phyloP scores from a whole-genome alignment of 2,113 vertebrate genomes.

The Phoenicopterus ruber region DNA sequence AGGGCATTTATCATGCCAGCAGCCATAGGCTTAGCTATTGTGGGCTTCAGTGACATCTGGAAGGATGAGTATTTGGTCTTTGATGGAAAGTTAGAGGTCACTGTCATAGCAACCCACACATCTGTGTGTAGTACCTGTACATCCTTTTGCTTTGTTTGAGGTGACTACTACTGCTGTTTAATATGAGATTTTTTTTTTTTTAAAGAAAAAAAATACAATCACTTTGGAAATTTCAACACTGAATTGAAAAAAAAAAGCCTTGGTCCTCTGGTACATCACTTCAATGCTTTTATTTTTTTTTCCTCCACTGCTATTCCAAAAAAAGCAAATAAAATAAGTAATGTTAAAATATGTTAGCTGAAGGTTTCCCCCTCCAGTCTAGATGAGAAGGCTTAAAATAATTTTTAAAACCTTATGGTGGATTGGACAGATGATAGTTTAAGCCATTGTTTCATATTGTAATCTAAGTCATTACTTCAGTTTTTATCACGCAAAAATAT shows the following conservation, averaged over 20 bases:
- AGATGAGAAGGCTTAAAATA: neutral
- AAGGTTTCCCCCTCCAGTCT: neutral
- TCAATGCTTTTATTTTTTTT: neutral
- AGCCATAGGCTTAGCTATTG: neutral
- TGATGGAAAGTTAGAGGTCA: neutral
- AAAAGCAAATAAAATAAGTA: neutral
- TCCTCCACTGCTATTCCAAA: neutral
- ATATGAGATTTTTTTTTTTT: no score
- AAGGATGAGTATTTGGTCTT: neutral
- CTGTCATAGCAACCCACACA: neutral
- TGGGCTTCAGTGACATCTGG: neutral
- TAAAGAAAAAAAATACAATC: neutral
- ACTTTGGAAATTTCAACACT: neutral
- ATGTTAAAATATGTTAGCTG: neutral
- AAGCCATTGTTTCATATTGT: neutral
- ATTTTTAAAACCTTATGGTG: neutral
- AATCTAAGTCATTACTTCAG: neutral
- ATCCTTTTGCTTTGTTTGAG: neutral
- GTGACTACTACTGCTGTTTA: neutral
- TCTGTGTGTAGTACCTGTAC: neutral
- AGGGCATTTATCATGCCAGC: neutral
- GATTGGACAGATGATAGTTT: neutral
- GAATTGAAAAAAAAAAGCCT: neutral
- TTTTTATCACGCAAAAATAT: neutral
- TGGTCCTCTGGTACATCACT: neutral